phyloP scores from a whole-genome alignment of 2,113 vertebrate genomes.

The Jaculus jaculus region DNA sequence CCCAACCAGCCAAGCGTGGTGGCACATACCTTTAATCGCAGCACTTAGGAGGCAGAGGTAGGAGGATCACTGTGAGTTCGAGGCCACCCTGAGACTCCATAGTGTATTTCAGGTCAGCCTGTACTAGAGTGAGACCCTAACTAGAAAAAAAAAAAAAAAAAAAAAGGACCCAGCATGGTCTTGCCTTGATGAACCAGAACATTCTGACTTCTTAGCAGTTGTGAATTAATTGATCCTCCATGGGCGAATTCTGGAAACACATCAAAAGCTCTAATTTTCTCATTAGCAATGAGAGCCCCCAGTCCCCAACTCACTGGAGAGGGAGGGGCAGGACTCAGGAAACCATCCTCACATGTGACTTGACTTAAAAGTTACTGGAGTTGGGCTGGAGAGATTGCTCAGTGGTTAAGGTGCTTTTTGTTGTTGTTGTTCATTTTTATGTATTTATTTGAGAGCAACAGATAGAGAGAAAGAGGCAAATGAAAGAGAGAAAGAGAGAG shows the following conservation, averaged over 20 bases:
- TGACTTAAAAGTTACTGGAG: neutral
- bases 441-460: too few relatives aligned
- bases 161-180: neutral
- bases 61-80: too few relatives aligned
- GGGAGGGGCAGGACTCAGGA: neutral
- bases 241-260: neutral
- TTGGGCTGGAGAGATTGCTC: neutral
- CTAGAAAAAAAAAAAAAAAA: too few relatives aligned
- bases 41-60: too few relatives aligned
- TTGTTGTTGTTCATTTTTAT: too few relatives aligned
- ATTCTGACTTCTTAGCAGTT: constrained; percentile 13
- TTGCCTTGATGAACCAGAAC: neutral
- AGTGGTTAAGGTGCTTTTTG: neutral
- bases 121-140: too few relatives aligned
- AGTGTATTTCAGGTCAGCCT: too few relatives aligned
- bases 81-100: too few relatives aligned
- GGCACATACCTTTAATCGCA: too few relatives aligned
- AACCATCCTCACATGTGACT: neutral
- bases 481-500: too few relatives aligned
- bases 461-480: too few relatives aligned
- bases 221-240: neutral
- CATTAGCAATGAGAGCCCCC: neutral
- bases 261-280: constrained; percentile 5
- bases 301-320: neutral
- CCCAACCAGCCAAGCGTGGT: too few relatives aligned